phyloP scores from a whole-genome alignment of 2,888 invertebrate genomes.

The Peribatodes rhomboidaria region DNA sequence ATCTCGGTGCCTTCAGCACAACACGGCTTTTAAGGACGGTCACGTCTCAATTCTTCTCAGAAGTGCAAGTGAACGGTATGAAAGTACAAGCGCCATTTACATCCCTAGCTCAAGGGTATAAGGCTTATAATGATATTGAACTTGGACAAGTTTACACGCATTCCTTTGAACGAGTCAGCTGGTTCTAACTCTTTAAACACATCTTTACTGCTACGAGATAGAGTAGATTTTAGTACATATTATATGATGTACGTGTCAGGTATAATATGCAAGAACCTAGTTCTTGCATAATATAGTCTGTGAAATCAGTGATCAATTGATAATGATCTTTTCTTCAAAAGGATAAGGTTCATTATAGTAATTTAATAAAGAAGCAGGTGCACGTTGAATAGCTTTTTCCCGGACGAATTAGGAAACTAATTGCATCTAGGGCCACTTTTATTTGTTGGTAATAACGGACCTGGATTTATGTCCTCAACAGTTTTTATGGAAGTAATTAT shows the following conservation, averaged over 20 bases:
- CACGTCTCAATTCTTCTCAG: slow-evolving; percentile 46
- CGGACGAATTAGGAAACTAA: slow-evolving; percentile 26
- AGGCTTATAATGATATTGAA: slow-evolving; percentile 8
- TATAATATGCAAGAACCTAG: not conserved
- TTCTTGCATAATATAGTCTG: not conserved
- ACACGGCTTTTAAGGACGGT: slow-evolving; percentile 40
- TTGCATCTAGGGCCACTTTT: slow-evolving; percentile 7
- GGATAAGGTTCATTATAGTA: not conserved
- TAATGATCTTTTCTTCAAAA: not conserved
- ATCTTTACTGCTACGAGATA: slow-evolving; percentile 8
- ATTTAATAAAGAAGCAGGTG: slow-evolving; percentile 13
- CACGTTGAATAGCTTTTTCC: slow-evolving; percentile 15
- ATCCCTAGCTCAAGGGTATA: slow-evolving; percentile 16
- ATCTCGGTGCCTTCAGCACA: slow-evolving; percentile 34
- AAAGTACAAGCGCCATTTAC: slow-evolving; percentile 6
- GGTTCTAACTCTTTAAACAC: slow-evolving; percentile 22
- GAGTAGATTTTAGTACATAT: not conserved
- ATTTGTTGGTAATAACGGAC: not conserved
- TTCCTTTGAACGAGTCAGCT: slow-evolving; percentile 15
- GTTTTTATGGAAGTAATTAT: too few species aligned
- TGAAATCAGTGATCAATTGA: slow-evolving; percentile 3
- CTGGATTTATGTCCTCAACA: not conserved
- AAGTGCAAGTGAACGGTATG: slow-evolving; percentile 35
- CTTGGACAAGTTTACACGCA: not conserved
- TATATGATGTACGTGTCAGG: too few species aligned